Conservation (phyloP, 1,140 invertebrate species). For the Himalopsyche phryganea region DNA sequence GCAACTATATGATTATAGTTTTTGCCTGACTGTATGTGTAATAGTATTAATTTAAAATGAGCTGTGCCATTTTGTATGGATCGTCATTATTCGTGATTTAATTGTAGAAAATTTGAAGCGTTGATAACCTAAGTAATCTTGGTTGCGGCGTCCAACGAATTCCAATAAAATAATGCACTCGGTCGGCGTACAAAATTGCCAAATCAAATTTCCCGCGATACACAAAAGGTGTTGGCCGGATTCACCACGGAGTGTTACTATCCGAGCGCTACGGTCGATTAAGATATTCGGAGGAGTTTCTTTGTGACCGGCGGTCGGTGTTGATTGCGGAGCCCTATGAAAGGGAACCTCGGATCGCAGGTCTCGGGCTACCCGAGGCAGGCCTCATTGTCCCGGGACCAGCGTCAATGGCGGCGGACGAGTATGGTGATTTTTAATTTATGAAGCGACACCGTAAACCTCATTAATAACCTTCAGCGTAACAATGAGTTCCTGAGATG, state of each 20-base stretch:
- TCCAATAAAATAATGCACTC: constrained; percentile 11
- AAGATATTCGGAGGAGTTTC: constrained; percentile 28
- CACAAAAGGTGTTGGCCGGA: constrained; percentile 21
- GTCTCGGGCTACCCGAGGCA: neutral
- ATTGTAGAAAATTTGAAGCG: no score
- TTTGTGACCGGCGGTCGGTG: constrained; percentile 18
- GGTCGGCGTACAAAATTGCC: constrained; percentile 27
- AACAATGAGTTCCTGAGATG: no score
- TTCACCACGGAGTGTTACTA: constrained; percentile 20
- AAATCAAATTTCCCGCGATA: constrained; percentile 28
- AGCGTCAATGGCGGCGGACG: constrained; percentile 4
- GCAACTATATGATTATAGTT: no score
- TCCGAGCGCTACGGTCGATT: constrained; percentile 29
- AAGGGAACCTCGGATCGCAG: constrained; percentile 4
- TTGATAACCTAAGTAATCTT: no score
- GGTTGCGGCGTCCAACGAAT: constrained; percentile 5
- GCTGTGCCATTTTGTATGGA: no score
- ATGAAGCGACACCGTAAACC: constrained; percentile 28
- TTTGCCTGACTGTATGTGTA: no score
- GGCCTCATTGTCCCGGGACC: neutral
- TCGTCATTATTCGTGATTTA: no score
- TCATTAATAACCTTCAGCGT: constrained; percentile 24
- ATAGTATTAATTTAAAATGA: no score
- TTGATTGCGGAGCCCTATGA: constrained; percentile 10
- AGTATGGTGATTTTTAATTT: constrained; percentile 32